These are phyloP conservation scores for Bettongia penicillata DNA, from an alignment of 2,113 vertebrate species.

Conservation along the genomic window DNA sequence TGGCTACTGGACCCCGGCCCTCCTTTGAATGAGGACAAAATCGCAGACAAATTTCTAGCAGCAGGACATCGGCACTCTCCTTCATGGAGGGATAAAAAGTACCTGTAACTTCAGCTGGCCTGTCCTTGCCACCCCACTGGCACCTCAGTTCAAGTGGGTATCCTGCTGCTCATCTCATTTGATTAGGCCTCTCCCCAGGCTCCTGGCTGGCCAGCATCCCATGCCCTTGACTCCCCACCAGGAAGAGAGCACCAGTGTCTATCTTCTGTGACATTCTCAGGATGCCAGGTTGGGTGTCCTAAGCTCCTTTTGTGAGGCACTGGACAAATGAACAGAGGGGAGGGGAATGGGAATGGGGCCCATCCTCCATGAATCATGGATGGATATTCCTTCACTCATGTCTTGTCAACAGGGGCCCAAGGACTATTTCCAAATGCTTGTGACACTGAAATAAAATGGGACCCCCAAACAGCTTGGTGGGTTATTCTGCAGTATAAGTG, in stretches of 20 bases:
- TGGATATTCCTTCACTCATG: background rate
- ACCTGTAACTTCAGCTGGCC: constrained; percentile 89
- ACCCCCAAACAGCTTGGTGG: background rate
- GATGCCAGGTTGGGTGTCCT: constrained; percentile 30
- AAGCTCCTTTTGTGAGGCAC: background rate
- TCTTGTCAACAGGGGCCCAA: background rate
- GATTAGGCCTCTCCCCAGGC: constrained; percentile 86
- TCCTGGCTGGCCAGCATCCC: constrained; percentile 70
- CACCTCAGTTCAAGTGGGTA: constrained; percentile 87
- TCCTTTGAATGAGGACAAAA: constrained; percentile 90
- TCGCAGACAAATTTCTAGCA: constrained; percentile 96
- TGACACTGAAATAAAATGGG: background rate
- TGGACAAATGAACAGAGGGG: background rate
- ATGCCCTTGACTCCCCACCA: constrained; percentile 35
- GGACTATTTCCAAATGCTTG: background rate
- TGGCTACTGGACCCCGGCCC: constrained; percentile 87
- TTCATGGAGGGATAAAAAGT: constrained; percentile 89
- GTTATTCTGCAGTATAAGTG: background rate
- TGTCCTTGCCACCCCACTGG: constrained; percentile 82
- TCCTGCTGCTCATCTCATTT: constrained; percentile 92
- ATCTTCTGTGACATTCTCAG: constrained; percentile 73
- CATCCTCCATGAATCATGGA: background rate
- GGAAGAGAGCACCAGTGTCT: constrained; percentile 68
- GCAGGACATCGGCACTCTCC: constrained; percentile 89
- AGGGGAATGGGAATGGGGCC: background rate